A percentile compares a stretch with the other conserved stretches of the same genome.
Evolutionary conservation across 2,888 invertebrate genomes (phyloP).

Genomic region (Hylaea fasciaria): DNA sequence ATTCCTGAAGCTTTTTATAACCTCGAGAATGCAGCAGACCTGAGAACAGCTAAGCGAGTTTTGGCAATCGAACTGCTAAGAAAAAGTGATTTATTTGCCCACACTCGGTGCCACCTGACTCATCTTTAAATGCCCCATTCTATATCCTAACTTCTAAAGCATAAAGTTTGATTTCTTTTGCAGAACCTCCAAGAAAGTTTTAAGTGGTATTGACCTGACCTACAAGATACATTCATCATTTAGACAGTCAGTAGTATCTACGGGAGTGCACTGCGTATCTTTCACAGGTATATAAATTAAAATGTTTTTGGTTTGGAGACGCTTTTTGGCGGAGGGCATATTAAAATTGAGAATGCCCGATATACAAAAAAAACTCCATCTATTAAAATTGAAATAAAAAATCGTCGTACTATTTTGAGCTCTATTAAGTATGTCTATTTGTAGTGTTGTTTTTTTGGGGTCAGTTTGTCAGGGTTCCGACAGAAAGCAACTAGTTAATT

Average conservation of each 20-base stretch:
- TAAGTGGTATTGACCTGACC: conserved; percentile 44
- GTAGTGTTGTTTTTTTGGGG: too few species aligned
- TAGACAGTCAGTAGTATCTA: conserved; percentile 32
- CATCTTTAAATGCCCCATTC: background rate
- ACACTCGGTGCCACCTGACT: conserved; percentile 11
- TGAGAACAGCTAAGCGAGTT: conserved; percentile 27
- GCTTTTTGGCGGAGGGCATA: background rate
- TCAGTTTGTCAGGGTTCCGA: too few species aligned
- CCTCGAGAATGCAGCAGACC: conserved; percentile 11
- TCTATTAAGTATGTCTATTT: too few species aligned
- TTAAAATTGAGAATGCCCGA: background rate
- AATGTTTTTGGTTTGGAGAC: conserved; percentile 8
- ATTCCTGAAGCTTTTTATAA: conserved; percentile 1
- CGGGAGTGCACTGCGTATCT: conserved; percentile 6
- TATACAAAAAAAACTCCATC: too few species aligned
- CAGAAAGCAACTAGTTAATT: too few species aligned
- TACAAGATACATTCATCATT: conserved; percentile 49
- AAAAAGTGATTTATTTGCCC: conserved; percentile 39
- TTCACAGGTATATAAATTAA: conserved; percentile 9
- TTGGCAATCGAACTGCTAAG: conserved; percentile 30
- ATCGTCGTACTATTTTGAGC: too few species aligned
- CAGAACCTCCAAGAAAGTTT: conserved; percentile 5
- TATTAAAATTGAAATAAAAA: too few species aligned
- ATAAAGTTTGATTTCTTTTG: conserved; percentile 14
- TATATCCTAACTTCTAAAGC: background rate